Conservation (phyloP, 2,113 vertebrate species). For the Pedetes capensis region DNA sequence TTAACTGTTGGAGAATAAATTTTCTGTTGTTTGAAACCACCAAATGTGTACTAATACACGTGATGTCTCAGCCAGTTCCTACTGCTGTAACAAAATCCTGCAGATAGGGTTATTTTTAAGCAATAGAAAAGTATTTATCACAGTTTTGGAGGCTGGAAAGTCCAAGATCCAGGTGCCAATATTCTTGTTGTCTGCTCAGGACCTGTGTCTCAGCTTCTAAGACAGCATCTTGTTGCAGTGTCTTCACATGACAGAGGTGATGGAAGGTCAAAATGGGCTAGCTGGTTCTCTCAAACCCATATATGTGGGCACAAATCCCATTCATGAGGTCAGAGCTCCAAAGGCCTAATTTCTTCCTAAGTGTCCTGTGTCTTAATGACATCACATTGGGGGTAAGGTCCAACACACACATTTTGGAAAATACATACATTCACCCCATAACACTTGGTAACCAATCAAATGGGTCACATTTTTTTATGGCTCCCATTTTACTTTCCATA, state of each 20-base stretch:
- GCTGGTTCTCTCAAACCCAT: neutral
- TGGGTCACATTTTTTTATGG: neutral
- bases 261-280: neutral
- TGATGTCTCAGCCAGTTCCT: neutral
- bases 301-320: neutral
- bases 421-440: neutral
- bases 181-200: neutral
- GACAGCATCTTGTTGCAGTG: neutral
- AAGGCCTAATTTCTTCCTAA: neutral
- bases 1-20: neutral
- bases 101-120: neutral
- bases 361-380: neutral
- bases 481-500: neutral
- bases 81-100: neutral
- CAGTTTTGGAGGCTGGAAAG: neutral
- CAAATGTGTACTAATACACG: neutral
- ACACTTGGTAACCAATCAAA: neutral
- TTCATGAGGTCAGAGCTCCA: neutral
- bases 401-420: neutral
- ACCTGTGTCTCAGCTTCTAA: neutral
- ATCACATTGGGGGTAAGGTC: neutral
- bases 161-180: neutral
- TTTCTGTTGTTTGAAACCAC: neutral
- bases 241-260: neutral
- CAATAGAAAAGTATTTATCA: neutral